Evolutionary conservation across 2,797 vertebrate species (phyloP).

Genomic region (Hippocampus kuda): DNA sequence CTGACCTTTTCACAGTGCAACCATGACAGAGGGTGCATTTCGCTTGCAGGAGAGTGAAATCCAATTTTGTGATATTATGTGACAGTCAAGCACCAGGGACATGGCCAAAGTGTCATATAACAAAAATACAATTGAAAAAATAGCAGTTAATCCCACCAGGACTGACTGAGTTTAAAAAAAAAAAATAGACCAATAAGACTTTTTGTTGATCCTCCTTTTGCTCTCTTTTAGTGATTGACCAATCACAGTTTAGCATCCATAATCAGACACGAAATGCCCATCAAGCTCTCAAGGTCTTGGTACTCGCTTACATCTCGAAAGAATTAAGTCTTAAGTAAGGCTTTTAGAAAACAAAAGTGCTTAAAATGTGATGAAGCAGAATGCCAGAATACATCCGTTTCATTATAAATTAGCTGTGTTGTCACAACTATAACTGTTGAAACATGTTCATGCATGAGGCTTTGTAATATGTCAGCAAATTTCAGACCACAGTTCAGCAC

Average conservation of each 20-base stretch:
- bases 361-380: too few species aligned
- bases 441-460: too few species aligned
- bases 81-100: neutral
- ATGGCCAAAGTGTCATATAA: neutral
- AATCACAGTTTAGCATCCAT: neutral
- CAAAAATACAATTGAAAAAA: neutral
- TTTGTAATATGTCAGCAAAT: too few species aligned
- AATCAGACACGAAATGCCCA: neutral
- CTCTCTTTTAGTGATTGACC: neutral
- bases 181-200: too few species aligned
- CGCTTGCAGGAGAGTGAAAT: slow-evolving; percentile 9
- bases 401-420: too few species aligned
- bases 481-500: too few species aligned
- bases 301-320: neutral
- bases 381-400: too few species aligned
- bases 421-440: too few species aligned
- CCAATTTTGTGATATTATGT: slow-evolving; percentile 5
- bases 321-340: neutral
- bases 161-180: neutral
- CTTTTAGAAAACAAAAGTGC: too few species aligned
- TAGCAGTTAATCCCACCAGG: neutral
- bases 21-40: slow-evolving; percentile 10
- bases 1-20: slow-evolving; percentile 3
- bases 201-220: too few species aligned
- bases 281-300: neutral